These are phyloP conservation scores for Gallinago solitaria DNA, from an alignment of 2,797 vertebrate genomes.

Conservation along the genomic window DNA sequence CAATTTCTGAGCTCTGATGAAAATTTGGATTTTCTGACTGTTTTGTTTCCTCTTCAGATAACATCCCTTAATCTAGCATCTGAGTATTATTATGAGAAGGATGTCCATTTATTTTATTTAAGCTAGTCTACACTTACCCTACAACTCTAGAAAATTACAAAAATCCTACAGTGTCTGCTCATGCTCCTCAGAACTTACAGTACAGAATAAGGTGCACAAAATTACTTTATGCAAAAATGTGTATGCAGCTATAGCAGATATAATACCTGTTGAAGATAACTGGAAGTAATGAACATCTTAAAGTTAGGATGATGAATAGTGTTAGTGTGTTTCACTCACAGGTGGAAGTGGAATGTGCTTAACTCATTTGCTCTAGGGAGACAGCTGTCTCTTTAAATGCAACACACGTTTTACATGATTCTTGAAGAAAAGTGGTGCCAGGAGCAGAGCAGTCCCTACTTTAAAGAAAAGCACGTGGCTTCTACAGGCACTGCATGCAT, in stretches of 20 bases:
- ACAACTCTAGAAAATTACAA: background rate
- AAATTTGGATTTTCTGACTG: background rate
- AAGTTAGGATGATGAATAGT: background rate
- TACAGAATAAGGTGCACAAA: background rate
- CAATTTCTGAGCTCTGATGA: background rate
- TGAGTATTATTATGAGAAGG: background rate
- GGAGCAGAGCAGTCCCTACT: background rate
- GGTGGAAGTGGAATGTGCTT: background rate
- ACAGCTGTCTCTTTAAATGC: background rate
- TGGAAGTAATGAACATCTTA: background rate
- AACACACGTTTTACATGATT: background rate
- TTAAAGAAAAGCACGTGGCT: background rate
- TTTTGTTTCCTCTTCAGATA: background rate
- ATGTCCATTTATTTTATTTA: background rate
- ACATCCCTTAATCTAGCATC: background rate
- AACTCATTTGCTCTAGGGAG: background rate
- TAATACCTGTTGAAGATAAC: background rate
- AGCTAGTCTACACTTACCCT: background rate
- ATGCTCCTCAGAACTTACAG: background rate
- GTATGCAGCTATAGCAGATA: background rate
- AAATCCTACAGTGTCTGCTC: background rate
- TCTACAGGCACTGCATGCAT: background rate
- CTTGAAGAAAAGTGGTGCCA: background rate
- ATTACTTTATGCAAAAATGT: background rate
- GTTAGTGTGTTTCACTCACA: background rate